phyloP scores from a whole-genome alignment of 2,113 vertebrate genomes.

The Leptosomus discolor region DNA sequence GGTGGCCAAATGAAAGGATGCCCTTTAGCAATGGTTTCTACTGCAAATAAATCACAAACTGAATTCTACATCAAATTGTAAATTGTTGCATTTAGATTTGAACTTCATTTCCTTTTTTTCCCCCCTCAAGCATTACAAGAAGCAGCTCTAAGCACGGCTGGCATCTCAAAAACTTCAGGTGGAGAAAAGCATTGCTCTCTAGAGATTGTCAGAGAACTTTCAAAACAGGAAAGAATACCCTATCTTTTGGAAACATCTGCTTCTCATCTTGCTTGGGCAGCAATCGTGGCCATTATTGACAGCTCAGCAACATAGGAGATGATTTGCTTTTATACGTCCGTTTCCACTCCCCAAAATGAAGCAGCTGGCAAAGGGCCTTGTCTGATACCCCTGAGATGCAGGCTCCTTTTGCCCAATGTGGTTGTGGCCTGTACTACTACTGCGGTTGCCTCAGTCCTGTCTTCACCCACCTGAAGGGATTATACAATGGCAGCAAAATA shows the following conservation, averaged over 20 bases:
- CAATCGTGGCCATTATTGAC: not conserved
- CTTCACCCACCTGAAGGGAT: not conserved
- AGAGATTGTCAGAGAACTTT: not conserved
- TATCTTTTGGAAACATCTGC: not conserved
- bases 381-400: not conserved
- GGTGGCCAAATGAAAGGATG: not conserved
- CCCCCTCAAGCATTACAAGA: not conserved
- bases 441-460: not conserved
- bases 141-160: not conserved
- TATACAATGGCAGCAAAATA: not conserved
- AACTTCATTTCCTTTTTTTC: not conserved
- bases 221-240: not conserved
- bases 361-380: not conserved
- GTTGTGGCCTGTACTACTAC: not conserved
- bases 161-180: not conserved
- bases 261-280: not conserved
- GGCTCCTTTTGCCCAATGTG: rapidly evolving
- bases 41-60: not conserved
- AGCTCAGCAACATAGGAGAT: not conserved
- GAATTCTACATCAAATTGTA: not conserved
- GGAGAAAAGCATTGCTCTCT: not conserved
- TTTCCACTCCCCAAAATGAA: not conserved
- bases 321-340: not conserved
- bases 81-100: not conserved
- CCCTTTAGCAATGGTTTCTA: not conserved